phyloP scores from a whole-genome alignment of 2,113 vertebrate species.

The Egretta garzetta region DNA sequence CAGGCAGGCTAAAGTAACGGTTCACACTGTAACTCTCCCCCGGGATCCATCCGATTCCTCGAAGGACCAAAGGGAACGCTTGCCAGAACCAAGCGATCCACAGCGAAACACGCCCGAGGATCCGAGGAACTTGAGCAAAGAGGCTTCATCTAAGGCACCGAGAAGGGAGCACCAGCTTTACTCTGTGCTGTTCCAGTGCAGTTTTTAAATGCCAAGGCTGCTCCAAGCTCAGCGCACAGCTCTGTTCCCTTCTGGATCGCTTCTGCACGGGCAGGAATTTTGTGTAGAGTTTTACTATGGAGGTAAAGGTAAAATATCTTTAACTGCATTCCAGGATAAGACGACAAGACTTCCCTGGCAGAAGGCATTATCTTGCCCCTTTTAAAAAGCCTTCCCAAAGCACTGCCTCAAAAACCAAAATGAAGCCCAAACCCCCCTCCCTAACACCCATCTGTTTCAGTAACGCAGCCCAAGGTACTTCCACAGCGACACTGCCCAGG shows the following conservation, averaged over 20 bases:
- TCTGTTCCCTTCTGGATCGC: background rate
- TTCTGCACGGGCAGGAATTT: background rate
- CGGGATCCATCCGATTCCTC: background rate
- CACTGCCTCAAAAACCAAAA: background rate
- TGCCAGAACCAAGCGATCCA: background rate
- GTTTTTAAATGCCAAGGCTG: background rate
- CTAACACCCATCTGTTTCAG: background rate
- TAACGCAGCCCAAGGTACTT: background rate
- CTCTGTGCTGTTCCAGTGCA: background rate
- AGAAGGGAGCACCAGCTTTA: background rate
- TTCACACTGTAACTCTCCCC: background rate
- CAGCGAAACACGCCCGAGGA: background rate
- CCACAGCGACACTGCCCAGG: background rate
- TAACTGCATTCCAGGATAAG: background rate
- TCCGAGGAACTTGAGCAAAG: background rate
- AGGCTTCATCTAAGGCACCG: accelerated
- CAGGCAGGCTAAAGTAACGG: background rate
- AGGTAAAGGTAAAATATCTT: background rate
- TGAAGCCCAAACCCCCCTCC: background rate
- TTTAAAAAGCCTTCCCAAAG: background rate
- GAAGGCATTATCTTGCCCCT: background rate
- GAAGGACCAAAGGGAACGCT: background rate
- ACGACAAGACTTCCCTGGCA: background rate
- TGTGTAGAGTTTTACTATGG: background rate
- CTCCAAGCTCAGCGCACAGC: background rate